Evolutionary conservation across 2,113 vertebrate species (phyloP), one percentile per base, ranked within the genome.

Genomic region (Syngnathus floridae): DNA sequence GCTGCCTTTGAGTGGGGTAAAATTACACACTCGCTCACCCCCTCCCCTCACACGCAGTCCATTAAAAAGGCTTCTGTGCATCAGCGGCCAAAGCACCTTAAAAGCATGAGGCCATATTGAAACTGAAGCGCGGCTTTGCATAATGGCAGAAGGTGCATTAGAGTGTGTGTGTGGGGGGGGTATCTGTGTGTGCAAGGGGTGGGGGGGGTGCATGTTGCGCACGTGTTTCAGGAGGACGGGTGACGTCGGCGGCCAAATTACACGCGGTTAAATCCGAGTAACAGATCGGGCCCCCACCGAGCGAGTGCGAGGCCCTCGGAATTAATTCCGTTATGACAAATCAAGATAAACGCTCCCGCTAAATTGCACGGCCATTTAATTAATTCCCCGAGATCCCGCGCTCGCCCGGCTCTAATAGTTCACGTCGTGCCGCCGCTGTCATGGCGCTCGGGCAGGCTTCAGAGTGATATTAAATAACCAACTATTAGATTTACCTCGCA

Each of bases 261-360:
- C 93, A 94, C 94, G 96, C 94, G 93, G 93, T 95, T 99, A 96
- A 98, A 97, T 97, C 95, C 94, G 94, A 98, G 96, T 96, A 98
- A 98, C 95, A 97, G 95, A 98, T 96, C 95, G 94, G 94, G 93
- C 94, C 95, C 94, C 95, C 48, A 6, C 94, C 94, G 90, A 95
- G 95, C 96, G 95, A 95, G 97, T 95, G 97, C 95, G 93, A 95
- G 94, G 94, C 95, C 94, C 95, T 95, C 26, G 54, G 94, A 97
- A 99, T 99, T 98, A 98, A 99, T 99, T 97, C 95, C 95, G 95
- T 97, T 98, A 98, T 98, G 95, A 98, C 95, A 98, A 99, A 98
- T 98, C 95, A 98, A 98, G 96, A 98, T 98, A 98, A 98, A 99
- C 94, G 95, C 95, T 95, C 94, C 94, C 92, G 93, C 93, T 96